Evolutionary conservation across 2,888 invertebrate genomes (phyloP).

Genomic region (Epistrophella euchroma): DNA sequence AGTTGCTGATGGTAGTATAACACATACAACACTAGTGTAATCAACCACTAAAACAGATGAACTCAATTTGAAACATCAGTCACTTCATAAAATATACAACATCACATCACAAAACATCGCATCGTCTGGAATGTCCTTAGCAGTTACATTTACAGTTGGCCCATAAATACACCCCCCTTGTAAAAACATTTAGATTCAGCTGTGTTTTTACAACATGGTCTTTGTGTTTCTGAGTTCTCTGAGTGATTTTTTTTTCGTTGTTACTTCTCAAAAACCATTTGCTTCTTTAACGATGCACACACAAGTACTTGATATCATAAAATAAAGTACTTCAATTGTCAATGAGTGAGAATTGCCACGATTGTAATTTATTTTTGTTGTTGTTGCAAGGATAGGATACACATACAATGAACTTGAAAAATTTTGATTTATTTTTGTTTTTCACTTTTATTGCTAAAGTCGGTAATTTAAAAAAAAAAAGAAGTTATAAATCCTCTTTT

Average conservation of each 20-base stretch:
- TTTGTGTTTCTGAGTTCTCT: constrained; percentile 7
- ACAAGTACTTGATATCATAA: constrained; percentile 25
- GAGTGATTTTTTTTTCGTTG: not conserved
- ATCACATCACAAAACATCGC: not conserved
- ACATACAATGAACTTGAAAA: constrained; percentile 21
- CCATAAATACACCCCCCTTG: constrained; percentile 14
- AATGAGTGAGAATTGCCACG: constrained; percentile 13
- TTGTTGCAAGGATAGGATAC: not conserved
- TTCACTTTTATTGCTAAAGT: not conserved
- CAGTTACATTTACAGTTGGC: constrained; percentile 32
- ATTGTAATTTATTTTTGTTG: constrained; percentile 21
- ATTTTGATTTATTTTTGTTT: not conserved
- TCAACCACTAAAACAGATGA: constrained; percentile 30
- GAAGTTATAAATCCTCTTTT: not conserved
- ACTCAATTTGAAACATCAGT: constrained; percentile 43
- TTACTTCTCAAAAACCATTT: not conserved
- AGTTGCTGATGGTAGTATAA: not conserved
- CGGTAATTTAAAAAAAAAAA: not conserved
- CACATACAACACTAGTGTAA: not conserved
- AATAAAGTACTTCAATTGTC: constrained; percentile 21
- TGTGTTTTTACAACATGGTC: constrained; percentile 5
- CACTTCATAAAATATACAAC: constrained; percentile 47
- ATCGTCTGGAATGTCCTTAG: constrained; percentile 23
- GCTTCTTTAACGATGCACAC: constrained; percentile 41
- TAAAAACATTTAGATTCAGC: constrained; percentile 7